Evolutionary conservation across 2,113 vertebrate species (phyloP).

Genomic region (Podarcis raffonei): DNA sequence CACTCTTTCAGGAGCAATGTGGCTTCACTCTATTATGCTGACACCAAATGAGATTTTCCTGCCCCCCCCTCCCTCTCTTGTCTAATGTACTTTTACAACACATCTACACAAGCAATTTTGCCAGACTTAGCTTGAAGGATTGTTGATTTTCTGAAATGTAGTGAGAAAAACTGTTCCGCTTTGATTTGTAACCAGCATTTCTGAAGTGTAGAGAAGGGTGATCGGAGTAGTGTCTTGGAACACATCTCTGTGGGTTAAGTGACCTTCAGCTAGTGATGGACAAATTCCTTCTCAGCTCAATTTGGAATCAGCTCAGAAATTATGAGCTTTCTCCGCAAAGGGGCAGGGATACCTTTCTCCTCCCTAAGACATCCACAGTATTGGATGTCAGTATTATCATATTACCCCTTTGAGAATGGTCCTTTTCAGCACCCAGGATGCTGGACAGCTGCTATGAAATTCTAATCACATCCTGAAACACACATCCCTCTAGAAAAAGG

Average conservation of each 20-base stretch:
- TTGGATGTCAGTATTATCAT: not conserved
- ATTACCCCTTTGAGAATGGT: not conserved
- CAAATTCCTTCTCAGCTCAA: not conserved
- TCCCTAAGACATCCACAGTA: not conserved
- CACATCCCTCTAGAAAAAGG: not conserved
- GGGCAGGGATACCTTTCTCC: not conserved
- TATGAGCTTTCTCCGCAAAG: not conserved
- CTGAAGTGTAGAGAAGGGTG: slow-evolving; percentile 26
- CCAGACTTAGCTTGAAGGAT: slow-evolving; percentile 50
- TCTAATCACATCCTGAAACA: not conserved
- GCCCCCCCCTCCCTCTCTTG: slow-evolving; percentile 28
- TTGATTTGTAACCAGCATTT: slow-evolving; percentile 56
- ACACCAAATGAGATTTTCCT: slow-evolving; percentile 13
- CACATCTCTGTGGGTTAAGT: slow-evolving; percentile 22
- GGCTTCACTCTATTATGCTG: slow-evolving; percentile 25
- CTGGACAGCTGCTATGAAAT: not conserved
- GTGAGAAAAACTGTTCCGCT: slow-evolving; percentile 42
- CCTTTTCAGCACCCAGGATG: not conserved
- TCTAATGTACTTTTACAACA: slow-evolving; percentile 54
- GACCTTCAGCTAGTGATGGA: slow-evolving; percentile 9
- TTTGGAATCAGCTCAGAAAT: not conserved
- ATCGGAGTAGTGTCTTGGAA: slow-evolving; percentile 29
- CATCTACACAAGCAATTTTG: slow-evolving; percentile 41
- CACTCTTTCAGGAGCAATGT: not conserved
- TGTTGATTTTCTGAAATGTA: slow-evolving; percentile 54